Evolutionary conservation across 1,140 invertebrate genomes (phyloP), one percentile per base, ranked within the genome.

Genomic region (Trichonephila clavata): DNA sequence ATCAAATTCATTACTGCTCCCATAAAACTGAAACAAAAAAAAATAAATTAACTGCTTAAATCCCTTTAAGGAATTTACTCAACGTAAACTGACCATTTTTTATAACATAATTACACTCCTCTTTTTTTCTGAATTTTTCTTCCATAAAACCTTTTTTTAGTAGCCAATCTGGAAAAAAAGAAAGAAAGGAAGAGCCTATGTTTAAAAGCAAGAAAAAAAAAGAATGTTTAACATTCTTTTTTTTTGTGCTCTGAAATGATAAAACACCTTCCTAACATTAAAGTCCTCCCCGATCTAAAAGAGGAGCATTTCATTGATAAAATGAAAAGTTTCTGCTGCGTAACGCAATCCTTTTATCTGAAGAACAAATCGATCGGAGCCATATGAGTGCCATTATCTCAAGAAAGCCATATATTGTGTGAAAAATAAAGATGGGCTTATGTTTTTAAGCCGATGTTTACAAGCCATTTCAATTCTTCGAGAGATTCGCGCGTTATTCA

Each of bases 401-500:
- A 14, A 27, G 71, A n/a, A 59, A 77, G 27, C 71, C 71, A 27
- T 77, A 43, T 57, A 57, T n/a, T 21, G 7, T 83, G 50, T 83
- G 13, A n/a, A 77, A 77, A 77, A 77, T 77, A 77, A 77, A 83
- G 50, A 83, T 83, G 50, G 81, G 81, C 81, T 83, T 83, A 83
- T 59, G 81, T 50, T 59, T 83, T 59, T 83, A 83, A 83, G 81
- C 81, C 57, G 81, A 83, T 83, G 81, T 83, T 83, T 83, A 83
- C 81, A 83, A 83, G 81, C 81, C 50, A 18, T 81, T 32, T 50
- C 77, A 27, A 81, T 43, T 81, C 71, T 21, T 2, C 43, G 32
- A 83, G 57, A 83, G 50, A 10, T 59, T 83, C 81, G 39, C 50
- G 81, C 50, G 3, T 50, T 83, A 83, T 83, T 83, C 81, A 59